These are phyloP conservation scores for Eonycteris spelaea DNA, from an alignment of 2,113 vertebrate genomes.

Conservation along the genomic window DNA sequence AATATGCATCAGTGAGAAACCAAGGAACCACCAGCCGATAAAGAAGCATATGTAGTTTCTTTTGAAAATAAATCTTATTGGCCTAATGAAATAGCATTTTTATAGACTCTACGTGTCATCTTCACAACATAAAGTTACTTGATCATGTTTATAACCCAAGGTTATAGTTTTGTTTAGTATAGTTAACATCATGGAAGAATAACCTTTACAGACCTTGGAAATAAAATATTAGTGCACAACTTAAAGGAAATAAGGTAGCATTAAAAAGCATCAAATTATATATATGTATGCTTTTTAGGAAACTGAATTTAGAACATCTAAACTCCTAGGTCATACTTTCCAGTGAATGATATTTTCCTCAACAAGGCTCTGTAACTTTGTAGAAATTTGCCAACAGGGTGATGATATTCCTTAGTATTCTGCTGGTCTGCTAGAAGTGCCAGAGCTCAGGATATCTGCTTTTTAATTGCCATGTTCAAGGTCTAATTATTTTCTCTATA, in stretches of 20 bases:
- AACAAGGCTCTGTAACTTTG: slow-evolving; percentile 36
- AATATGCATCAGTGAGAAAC: not conserved
- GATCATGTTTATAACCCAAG: not conserved
- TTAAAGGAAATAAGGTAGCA: not conserved
- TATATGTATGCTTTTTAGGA: not conserved
- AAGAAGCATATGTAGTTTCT: not conserved
- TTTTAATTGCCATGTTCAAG: slow-evolving; percentile 37
- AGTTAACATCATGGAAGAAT: not conserved
- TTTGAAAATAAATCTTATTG: not conserved
- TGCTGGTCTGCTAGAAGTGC: not conserved
- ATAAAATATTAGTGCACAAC: not conserved
- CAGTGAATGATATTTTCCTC: not conserved
- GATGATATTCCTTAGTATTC: not conserved
- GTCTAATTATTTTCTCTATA: slow-evolving; percentile 63
- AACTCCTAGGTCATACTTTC: slow-evolving; percentile 28
- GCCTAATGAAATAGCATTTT: not conserved
- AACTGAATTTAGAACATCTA: not conserved
- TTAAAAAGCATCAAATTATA: not conserved
- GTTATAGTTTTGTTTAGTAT: slow-evolving; percentile 7
- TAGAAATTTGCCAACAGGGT: not conserved
- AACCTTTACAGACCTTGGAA: not conserved
- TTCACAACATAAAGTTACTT: slow-evolving; percentile 14
- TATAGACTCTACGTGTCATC: not conserved
- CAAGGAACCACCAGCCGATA: not conserved
- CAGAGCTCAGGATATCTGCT: slow-evolving; percentile 43